phyloP scores from a whole-genome alignment of 2,113 vertebrate species.

The Spea bombifrons region DNA sequence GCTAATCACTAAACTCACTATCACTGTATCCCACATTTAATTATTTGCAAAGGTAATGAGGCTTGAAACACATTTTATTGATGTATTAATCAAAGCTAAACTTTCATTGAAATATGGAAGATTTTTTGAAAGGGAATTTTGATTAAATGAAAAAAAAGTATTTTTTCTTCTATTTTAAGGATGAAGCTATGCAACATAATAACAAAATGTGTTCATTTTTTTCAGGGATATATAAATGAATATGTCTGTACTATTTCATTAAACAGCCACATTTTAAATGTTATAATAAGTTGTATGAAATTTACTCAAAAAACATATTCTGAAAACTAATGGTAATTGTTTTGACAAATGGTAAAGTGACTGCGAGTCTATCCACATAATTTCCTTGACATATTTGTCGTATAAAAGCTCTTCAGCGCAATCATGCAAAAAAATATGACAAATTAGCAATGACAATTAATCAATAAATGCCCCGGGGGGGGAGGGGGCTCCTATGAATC shows the following conservation, averaged over 20 bases:
- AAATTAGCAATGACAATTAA: constrained; percentile 94
- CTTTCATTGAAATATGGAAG: constrained; percentile 4
- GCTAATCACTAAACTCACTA: not conserved
- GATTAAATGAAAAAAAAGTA: no score
- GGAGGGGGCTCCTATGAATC: constrained; percentile 61
- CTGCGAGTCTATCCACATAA: constrained; percentile 68
- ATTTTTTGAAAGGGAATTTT: no score
- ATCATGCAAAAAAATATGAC: constrained; percentile 81
- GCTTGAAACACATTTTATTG: not conserved
- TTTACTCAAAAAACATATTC: not conserved
- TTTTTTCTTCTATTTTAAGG: no score
- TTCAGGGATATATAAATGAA: no score
- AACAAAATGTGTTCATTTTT: no score
- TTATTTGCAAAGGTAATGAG: not conserved
- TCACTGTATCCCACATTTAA: not conserved
- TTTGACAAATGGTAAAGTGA: constrained; percentile 64
- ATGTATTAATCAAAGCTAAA: constrained; percentile 39
- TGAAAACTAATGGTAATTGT: constrained; percentile 19
- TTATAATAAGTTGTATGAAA: no score
- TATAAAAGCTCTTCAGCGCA: constrained; percentile 72
- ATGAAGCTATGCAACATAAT: no score
- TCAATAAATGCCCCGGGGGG: constrained; percentile 88
- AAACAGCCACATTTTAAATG: no score
- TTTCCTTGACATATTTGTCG: constrained; percentile 73
- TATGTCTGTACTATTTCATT: no score